Evolutionary conservation across 2,113 vertebrate genomes (phyloP), one percentile per base, ranked within the genome.

Genomic region (Ptyas mucosa): DNA sequence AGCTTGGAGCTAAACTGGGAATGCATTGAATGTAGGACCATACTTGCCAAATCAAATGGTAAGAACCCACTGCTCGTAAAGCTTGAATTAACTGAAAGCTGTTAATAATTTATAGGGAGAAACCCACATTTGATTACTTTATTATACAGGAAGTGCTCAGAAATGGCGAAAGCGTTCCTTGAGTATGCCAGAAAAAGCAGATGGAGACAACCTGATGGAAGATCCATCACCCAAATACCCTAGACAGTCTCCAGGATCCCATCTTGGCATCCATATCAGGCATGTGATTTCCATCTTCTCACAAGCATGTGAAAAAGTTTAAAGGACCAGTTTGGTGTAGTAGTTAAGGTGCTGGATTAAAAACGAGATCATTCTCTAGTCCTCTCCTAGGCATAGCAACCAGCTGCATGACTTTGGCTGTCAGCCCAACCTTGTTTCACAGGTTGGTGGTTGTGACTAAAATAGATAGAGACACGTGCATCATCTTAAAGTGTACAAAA

Each of bases 1-100:
- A 86, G 97, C 88, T 96, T 98, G 94, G 97, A 98, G 91, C 97
- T 97, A 69, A 97, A 98, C 95, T 99, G 99, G 99, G 98, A 98
- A 57, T 99, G 99, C 94, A 1, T 81, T 39, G 99, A 99, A 94
- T 99, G 99, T 95, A 97, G 96, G 11, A 94, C 96, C 93, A 98
- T 98, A 29, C 96, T 98, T 5, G 98, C 98, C 88, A 97, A 98
- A 91, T 98, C 97, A 98, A 98, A 99, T 99, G 96, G 97, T 93
- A n/a, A 90, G 8, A 91, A 93, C n/a, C 94, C n/a, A 12, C 87
- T 94, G 90, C 64, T 91, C 58, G 34, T 94, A 18, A 3, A 91
- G 55, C 54, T 15, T 61, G 58, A n/a, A 58, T 57, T 92, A 88
- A 90, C 23, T 89, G 23, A 89, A 90, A 86, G 8, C 18, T 81